A percentile compares a stretch with the other conserved stretches of the same genome.
These are phyloP conservation scores for Podarcis lilfordi DNA, from an alignment of 2,797 vertebrate species.

Conservation along the genomic window DNA sequence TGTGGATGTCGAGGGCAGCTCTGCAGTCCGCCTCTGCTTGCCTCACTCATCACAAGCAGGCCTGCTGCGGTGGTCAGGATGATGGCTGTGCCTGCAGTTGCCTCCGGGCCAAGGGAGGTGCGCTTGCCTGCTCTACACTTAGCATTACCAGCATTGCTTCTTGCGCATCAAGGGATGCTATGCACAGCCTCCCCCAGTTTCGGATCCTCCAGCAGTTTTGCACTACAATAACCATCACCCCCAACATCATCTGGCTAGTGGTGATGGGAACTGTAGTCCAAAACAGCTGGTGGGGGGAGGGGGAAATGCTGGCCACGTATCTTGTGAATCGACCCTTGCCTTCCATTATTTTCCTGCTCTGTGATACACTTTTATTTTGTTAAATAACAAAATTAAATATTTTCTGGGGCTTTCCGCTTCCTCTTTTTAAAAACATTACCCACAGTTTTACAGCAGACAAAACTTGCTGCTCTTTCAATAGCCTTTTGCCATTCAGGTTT, in stretches of 20 bases:
- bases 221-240: too few species aligned
- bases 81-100: neutral
- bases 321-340: neutral
- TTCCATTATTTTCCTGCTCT: neutral
- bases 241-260: too few species aligned
- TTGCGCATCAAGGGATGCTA: neutral
- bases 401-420: neutral
- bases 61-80: too few species aligned
- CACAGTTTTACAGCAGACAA: neutral
- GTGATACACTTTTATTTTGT: neutral
- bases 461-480: neutral
- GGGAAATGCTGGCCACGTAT: neutral
- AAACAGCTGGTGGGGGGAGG: too few species aligned
- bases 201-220: too few species aligned
- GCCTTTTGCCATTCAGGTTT: neutral
- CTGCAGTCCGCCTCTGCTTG: neutral
- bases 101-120: neutral
- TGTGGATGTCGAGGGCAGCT: neutral
- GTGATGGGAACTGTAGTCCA: too few species aligned
- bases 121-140: neutral
- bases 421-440: neutral
- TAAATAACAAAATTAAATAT: neutral
- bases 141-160: neutral
- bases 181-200: too few species aligned
- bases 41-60: neutral